phyloP scores from a whole-genome alignment of 2,888 invertebrate genomes.

The Onthophagus sagittarius region DNA sequence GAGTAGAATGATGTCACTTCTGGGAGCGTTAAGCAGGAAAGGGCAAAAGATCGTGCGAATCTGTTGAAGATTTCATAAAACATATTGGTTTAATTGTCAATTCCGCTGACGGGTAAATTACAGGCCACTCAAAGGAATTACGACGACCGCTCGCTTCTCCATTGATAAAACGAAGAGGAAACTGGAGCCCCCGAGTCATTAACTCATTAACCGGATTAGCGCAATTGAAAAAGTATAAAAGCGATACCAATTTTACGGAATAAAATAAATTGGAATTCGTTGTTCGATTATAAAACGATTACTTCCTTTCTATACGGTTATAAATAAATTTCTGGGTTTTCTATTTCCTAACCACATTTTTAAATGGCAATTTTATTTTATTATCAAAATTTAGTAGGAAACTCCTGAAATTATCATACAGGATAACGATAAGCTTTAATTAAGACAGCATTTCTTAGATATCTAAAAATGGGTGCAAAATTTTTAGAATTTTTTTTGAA shows the following conservation, averaged over 20 bases:
- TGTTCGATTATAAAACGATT: no score
- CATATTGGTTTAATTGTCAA: constrained; percentile 30
- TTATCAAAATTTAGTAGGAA: no score
- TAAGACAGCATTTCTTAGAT: no score
- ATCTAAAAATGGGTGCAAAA: background rate
- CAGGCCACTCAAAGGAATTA: constrained; percentile 22
- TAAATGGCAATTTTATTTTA: no score
- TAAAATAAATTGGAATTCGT: background rate
- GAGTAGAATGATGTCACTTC: background rate
- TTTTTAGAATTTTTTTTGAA: background rate
- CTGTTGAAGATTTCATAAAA: constrained; percentile 32
- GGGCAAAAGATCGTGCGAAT: constrained; percentile 33
- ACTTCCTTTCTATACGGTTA: no score
- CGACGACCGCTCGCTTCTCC: constrained; percentile 17
- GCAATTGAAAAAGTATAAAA: constrained; percentile 9
- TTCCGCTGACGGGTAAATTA: constrained; percentile 26
- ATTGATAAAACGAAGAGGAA: constrained; percentile 19
- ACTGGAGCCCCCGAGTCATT: background rate
- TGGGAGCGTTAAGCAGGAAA: background rate
- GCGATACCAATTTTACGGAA: background rate
- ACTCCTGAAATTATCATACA: no score
- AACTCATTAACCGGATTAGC: background rate
- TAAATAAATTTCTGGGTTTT: no score
- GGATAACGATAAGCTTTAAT: no score
- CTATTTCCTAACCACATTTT: no score